Base-by-base conservation (phyloP, 2,113 vertebrate genomes). In the Mesoclemmys tuberculata region DNA sequence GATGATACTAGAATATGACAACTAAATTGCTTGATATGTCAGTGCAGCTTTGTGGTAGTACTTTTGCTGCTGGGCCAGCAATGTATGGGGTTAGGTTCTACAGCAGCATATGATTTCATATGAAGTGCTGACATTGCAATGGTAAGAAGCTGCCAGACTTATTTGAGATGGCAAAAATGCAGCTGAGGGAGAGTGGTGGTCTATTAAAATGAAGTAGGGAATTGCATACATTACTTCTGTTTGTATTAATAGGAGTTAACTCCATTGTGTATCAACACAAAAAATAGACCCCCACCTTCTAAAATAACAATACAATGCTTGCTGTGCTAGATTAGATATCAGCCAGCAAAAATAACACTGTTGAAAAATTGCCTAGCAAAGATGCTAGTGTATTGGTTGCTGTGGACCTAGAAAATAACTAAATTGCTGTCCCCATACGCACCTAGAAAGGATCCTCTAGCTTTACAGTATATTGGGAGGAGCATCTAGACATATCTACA, bases 401-500 rank as follows among this genome's bases (percentile, higher is more conserved):
- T 90, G 82, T 7, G 10, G 9, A 35, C 0, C 0, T 18, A 89
- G 48, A 84, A 84, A 86, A 81, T 79, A 85, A 52, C 55, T 87
- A 71, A 0, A 0, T 4, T 89, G 64, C 2, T 84, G 1, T 2
- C 84, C 61, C 4, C 24, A 1, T 48, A 29, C 61, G 8, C 51
- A 55, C 64, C 88, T 31, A 85, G 56, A 94, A 92, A 90, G 46
- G 44, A 52, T 84, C 78, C 81, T 88, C 49, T 93, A 49, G 27
- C 89, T 94, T 61, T 71, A 16, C 71, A 80, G 54, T 41, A 52
- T 71, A 35, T 95, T 93, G 90, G 14, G 29, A 97, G 61, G 93
- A 95, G 74, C 83, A 79, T 86, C 48, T 49, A 90, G 85, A 96
- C 92, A 85, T 93, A 84, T 84, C 93, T 97, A 93, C 93, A 90